A percentile compares a stretch with the other conserved stretches of the same genome.
Conservation (phyloP, 2,888 invertebrate species). For the Macrosoma leucophasiata region DNA sequence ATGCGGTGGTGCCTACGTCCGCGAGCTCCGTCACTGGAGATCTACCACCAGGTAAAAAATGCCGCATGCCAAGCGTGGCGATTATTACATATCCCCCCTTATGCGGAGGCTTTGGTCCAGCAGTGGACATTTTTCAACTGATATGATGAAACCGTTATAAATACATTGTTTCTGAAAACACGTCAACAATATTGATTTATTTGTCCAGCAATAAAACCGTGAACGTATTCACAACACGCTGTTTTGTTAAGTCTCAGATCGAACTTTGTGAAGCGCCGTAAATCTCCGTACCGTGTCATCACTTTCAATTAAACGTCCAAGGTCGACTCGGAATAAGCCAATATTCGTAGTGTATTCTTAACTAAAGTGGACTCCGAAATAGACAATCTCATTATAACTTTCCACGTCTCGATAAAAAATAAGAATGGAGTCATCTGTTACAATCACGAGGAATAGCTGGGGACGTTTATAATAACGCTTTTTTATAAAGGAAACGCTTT, state of each 20-base stretch:
- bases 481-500: no score
- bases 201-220: constrained; percentile 44
- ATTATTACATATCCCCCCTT: no score
- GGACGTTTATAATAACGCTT: no score
- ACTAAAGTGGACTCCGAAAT: constrained; percentile 60
- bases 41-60: no score
- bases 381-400: constrained; percentile 68
- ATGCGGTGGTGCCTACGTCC: no score
- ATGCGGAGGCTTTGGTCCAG: no score
- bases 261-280: constrained; percentile 55
- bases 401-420: constrained; percentile 62
- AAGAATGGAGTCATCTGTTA: constrained; percentile 61
- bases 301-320: constrained; percentile 67
- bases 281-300: constrained; percentile 64
- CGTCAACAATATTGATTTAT: constrained; percentile 15
- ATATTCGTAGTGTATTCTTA: constrained; percentile 55
- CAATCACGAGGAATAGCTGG: constrained; percentile 39
- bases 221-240: constrained; percentile 36
- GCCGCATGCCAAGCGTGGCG: no score
- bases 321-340: constrained; percentile 46
- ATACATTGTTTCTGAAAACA: constrained; percentile 17
- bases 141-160: constrained; percentile 11
- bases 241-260: constrained; percentile 58
- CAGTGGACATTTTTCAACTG: no score
- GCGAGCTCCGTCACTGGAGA: no score